Percentiles rank a stretch among this genome's conserved stretches.
Evolutionary conservation across 37 sponge, comb jelly and placozoan genomes (phyloP).

Genomic region (Hexactinellida sp.): DNA sequence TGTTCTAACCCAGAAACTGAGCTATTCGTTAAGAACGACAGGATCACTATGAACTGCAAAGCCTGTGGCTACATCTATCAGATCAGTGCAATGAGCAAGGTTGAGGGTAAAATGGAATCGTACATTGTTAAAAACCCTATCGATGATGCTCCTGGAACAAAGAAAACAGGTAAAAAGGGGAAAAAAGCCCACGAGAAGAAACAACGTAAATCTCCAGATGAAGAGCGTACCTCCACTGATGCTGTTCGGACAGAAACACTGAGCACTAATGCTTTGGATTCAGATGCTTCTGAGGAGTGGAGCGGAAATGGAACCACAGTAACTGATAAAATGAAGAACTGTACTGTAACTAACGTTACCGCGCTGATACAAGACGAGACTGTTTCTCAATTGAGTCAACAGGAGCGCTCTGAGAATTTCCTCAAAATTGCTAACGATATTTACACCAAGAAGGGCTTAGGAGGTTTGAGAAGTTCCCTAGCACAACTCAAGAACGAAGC

Average conservation of each 20-base stretch:
- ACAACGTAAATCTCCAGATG: background rate
- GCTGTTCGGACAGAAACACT: background rate
- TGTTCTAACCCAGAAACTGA: slow-evolving; percentile 97
- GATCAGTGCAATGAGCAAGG: slow-evolving; percentile 55
- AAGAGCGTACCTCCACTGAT: background rate
- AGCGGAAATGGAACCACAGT: background rate
- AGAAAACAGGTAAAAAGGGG: slow-evolving; percentile 37
- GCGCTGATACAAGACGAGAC: background rate
- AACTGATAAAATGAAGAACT: background rate
- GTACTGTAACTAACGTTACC: background rate
- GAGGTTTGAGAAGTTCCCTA: background rate
- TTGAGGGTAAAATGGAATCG: slow-evolving; percentile 68
- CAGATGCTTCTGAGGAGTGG: background rate
- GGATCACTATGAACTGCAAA: slow-evolving; percentile 57
- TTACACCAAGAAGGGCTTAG: background rate
- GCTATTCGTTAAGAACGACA: slow-evolving; percentile 66
- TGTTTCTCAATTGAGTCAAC: background rate
- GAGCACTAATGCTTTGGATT: background rate
- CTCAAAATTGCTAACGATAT: background rate
- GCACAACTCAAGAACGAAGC: slow-evolving; percentile 67
- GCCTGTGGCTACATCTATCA: slow-evolving; percentile 80
- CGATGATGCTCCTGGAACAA: slow-evolving; percentile 22
- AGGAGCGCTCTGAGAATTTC: background rate
- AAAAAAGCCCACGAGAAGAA: background rate
- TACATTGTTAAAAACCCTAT: slow-evolving; percentile 90